phyloP scores from a whole-genome alignment of 30 jellyfish, hydroid and myxozoan genomes.

The Sanderia malayensis region DNA sequence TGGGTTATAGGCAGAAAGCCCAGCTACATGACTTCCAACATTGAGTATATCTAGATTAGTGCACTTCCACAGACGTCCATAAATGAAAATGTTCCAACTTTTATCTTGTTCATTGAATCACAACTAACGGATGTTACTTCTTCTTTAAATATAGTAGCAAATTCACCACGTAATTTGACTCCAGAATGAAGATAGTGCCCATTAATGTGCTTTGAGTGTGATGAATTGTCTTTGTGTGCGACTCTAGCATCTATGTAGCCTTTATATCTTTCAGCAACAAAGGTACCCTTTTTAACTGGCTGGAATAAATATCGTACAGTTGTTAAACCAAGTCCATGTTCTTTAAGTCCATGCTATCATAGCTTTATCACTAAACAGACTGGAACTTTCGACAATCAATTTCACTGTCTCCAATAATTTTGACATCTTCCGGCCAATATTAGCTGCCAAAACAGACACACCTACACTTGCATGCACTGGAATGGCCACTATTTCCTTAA shows the following conservation, averaged over 20 bases:
- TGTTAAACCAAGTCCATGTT: not conserved
- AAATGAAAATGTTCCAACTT: not conserved
- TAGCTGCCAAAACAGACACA: not conserved
- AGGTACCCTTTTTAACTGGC: conserved; percentile 10
- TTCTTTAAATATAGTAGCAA: not conserved
- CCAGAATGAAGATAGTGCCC: not conserved
- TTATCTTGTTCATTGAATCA: conserved; percentile 5
- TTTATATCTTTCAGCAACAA: not conserved
- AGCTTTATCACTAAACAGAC: too few species aligned
- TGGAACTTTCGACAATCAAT: not conserved
- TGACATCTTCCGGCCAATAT: not conserved
- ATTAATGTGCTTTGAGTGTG: not conserved
- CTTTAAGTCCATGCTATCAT: too few species aligned
- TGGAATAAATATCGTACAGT: conserved; percentile 1
- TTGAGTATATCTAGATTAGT: not conserved
- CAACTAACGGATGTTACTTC: not conserved
- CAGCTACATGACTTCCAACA: not conserved
- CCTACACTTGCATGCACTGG: not conserved
- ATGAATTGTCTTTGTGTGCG: conserved; percentile 6
- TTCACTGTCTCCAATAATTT: not conserved
- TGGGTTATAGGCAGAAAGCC: not conserved
- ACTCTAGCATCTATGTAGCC: conserved; percentile 1
- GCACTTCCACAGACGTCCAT: not conserved
- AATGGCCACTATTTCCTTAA: not conserved
- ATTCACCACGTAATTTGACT: not conserved